Evolutionary conservation across 2,113 vertebrate species (phyloP).

Genomic region (Crotalus tigris): DNA sequence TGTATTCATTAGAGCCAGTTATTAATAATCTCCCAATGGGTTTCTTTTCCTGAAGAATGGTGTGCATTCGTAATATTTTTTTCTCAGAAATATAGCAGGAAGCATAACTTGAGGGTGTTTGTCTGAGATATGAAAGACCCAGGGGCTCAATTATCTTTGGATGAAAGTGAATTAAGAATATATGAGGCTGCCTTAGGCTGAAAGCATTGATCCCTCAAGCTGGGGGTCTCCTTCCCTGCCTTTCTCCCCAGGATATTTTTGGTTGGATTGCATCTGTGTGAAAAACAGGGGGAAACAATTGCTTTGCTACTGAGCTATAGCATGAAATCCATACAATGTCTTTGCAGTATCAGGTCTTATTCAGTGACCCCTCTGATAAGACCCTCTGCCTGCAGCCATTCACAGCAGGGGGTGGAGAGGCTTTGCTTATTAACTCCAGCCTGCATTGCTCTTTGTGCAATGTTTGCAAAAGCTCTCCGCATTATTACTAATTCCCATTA

Average conservation of each 20-base stretch:
- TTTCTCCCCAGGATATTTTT: neutral
- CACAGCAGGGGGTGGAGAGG: neutral
- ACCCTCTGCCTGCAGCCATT: neutral
- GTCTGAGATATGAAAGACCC: neutral
- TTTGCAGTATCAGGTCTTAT: neutral
- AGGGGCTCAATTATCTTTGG: neutral
- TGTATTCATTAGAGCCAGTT: constrained; percentile 3
- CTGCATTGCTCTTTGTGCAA: neutral
- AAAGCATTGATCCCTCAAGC: neutral
- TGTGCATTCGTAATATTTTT: neutral
- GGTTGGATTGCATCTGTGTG: neutral
- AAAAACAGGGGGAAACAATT: neutral
- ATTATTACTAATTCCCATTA: neutral
- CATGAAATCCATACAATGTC: neutral
- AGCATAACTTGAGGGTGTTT: neutral
- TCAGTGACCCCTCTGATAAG: neutral
- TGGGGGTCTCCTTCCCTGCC: neutral
- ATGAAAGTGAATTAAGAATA: neutral
- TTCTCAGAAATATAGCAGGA: neutral
- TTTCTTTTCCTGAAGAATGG: neutral
- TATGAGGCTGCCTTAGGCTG: neutral
- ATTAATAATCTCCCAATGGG: neutral
- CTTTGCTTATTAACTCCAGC: neutral
- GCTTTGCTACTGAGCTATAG: neutral
- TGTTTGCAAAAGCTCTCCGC: neutral